Evolutionary conservation across 2,113 vertebrate genomes (phyloP).

Genomic region (Mirounga angustirostris): DNA sequence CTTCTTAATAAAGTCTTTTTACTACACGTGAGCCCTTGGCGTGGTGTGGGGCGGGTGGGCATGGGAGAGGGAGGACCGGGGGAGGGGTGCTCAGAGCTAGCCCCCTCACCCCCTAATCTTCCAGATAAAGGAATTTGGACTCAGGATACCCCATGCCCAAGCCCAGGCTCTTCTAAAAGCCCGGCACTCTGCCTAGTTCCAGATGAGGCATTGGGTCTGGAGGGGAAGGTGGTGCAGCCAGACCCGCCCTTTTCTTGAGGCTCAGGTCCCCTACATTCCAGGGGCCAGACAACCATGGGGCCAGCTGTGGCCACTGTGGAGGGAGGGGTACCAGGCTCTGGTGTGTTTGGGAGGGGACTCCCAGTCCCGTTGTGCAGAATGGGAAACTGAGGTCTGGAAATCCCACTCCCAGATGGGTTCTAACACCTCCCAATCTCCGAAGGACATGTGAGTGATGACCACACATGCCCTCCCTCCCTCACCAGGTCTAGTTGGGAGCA

Average conservation of each 20-base stretch:
- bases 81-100: not conserved
- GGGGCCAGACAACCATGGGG: fast-evolving
- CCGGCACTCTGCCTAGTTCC: not conserved
- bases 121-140: not conserved
- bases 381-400: not conserved
- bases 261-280: not conserved
- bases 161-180: not conserved
- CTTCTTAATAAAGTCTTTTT: conserved; percentile 99
- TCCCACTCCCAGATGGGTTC: not conserved
- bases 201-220: fast-evolving
- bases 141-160: not conserved
- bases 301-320: not conserved
- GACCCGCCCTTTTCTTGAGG: not conserved
- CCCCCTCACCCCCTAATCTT: not conserved
- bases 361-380: too few relatives aligned
- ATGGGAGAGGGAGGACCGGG: fast-evolving
- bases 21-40: conserved; percentile 80
- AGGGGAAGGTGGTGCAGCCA: too few relatives aligned
- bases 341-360: fast-evolving
- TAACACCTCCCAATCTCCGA: not conserved
- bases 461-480: not conserved
- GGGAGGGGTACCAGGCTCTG: too few relatives aligned
- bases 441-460: not conserved
- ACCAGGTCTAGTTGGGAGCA: not conserved
- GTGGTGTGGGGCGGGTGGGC: not conserved